A percentile compares a stretch with the other conserved stretches of the same genome.
These are phyloP conservation scores for Nephrotoma appendiculata DNA, from an alignment of 2,888 invertebrate species.

Conservation along the genomic window DNA sequence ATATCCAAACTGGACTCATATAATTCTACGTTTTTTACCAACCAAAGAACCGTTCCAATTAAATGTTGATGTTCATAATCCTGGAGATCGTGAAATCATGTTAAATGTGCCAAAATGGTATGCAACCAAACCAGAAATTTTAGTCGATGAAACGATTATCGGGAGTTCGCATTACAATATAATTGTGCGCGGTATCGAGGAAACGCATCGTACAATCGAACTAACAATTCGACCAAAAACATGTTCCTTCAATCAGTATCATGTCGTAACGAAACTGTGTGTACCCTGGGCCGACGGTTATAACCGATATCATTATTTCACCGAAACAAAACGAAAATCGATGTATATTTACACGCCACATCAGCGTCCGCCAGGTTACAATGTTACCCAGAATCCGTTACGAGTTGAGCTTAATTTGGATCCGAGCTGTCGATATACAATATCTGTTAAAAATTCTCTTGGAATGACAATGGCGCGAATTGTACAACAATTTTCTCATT, in stretches of 20 bases:
- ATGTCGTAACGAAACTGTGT: slow-evolving; percentile 43
- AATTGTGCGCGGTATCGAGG: slow-evolving; percentile 38
- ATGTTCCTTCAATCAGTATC: slow-evolving; percentile 34
- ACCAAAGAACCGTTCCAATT: slow-evolving; percentile 41
- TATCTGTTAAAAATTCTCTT: slow-evolving; percentile 47
- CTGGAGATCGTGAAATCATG: slow-evolving; percentile 29
- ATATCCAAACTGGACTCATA: slow-evolving; percentile 48
- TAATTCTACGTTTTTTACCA: slow-evolving; percentile 51
- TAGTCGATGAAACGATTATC: slow-evolving; percentile 39
- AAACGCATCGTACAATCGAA: slow-evolving; percentile 43
- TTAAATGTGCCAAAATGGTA: slow-evolving; percentile 30
- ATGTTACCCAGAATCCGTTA: slow-evolving; percentile 31
- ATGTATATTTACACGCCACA: slow-evolving; percentile 44
- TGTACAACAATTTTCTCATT: slow-evolving; percentile 47
- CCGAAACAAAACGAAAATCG: slow-evolving; percentile 31
- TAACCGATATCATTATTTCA: slow-evolving; percentile 42
- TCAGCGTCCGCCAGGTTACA: slow-evolving; percentile 35
- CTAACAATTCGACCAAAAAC: slow-evolving; percentile 41
- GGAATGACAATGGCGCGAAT: slow-evolving; percentile 46
- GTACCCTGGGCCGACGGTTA: slow-evolving; percentile 53
- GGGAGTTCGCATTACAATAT: slow-evolving; percentile 46
- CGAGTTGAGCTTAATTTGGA: slow-evolving; percentile 48
- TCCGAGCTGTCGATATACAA: slow-evolving; percentile 52
- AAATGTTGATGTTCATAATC: slow-evolving; percentile 48
- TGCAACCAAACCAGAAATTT: slow-evolving; percentile 25